A percentile compares a stretch with the other conserved stretches of the same genome.
These are phyloP conservation scores for Dunckerocampus dactyliophorus DNA, from an alignment of 2,113 vertebrate species.

Conservation along the genomic window DNA sequence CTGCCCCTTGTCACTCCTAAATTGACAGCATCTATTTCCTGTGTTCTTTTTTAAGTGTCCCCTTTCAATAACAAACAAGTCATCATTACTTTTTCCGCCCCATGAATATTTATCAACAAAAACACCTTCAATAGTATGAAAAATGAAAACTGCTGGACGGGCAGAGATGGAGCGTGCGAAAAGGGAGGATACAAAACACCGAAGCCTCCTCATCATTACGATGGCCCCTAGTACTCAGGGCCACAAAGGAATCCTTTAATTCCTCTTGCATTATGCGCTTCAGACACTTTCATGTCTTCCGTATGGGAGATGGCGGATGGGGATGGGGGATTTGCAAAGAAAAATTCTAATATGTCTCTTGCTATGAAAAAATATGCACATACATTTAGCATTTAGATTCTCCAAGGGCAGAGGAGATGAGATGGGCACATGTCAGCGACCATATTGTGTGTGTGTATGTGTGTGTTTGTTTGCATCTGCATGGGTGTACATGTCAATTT, in stretches of 20 bases:
- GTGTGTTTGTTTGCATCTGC: constrained; percentile 74
- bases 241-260: constrained; percentile 90
- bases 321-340: constrained; percentile 66
- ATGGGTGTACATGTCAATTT: constrained; percentile 69
- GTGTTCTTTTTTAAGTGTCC: constrained; percentile 11
- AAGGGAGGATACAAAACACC: constrained; percentile 74
- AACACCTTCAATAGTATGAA: constrained; percentile 57
- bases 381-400: constrained; percentile 94
- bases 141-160: constrained; percentile 52
- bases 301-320: constrained; percentile 57
- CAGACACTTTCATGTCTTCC: constrained; percentile 94
- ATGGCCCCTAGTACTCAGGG: constrained; percentile 84
- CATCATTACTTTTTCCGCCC: constrained; percentile 42
- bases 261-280: constrained; percentile 94
- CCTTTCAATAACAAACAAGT: constrained; percentile 51
- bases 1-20: constrained; percentile 16
- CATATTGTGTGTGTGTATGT: constrained; percentile 73
- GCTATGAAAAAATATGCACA: constrained; percentile 99
- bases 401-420: constrained; percentile 88
- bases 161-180: constrained; percentile 39
- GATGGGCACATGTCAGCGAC: constrained; percentile 83
- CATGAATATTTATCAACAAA: constrained; percentile 61
- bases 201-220: constrained; percentile 86
- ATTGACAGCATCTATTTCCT: constrained; percentile 21
- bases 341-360: constrained; percentile 91